Evolutionary conservation across 2,113 vertebrate genomes (phyloP), one percentile per base, ranked within the genome.

Genomic region (Cephalopholis sonnerati): DNA sequence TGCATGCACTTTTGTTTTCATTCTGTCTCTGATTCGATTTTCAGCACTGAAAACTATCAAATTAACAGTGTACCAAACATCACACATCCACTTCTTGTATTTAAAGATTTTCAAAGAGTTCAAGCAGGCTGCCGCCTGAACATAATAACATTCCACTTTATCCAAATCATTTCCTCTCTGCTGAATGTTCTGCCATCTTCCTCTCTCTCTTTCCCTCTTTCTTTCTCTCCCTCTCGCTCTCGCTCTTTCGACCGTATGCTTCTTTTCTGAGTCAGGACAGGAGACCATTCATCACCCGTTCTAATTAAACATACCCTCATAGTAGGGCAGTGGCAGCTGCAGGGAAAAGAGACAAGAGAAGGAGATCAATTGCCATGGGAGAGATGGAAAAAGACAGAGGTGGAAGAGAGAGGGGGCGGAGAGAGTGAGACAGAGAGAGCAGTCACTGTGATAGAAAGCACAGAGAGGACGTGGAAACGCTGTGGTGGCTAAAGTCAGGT

Each of bases 301-400:
- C 84, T 91, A 93, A 93, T 93, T 93, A 92, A 93, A 89, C 90
- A 92, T 78, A 81, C 67, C 82, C 86, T 87, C 78, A 81, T 81
- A 64, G 85, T 58, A 77, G 65, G 82, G 79, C 83, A 66, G 68
- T 72, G 81, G 85, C 86, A 93, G 90, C 83, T 65, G 32, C 32
- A 59, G 65, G 85, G 64, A 81, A 89, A 85, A 51, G 62, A 89
- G 86, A 87, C 80, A 86, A 76, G 89, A 80, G 84, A 83, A 70
- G 77, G 82, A 90, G 89, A 93, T 92, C 84, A 90, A 90, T 86
- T 87, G 69, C 80, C 54, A 84, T 59, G 65, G 66, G 69, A 84
- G 62, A 71, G 69, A 91, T 89, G 81, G 87, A 90, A 87, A 83
- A 79, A 85, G 77, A 86, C 69, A 76, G 39, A 46, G 76, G 77